Evolutionary conservation across 2,113 vertebrate genomes (phyloP).

Genomic region (Eclectus roratus): DNA sequence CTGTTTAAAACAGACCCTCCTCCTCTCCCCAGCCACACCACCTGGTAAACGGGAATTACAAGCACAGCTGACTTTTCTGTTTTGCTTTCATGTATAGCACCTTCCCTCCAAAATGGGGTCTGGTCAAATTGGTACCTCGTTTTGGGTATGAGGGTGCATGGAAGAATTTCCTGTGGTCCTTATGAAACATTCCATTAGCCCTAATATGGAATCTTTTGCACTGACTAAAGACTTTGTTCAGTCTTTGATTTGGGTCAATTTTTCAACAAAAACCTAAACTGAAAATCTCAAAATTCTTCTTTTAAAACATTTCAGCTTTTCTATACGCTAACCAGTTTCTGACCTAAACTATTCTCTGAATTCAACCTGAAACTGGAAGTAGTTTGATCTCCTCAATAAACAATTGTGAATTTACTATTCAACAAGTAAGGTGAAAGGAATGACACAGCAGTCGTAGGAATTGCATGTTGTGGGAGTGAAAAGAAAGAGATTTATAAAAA

Average conservation of each 20-base stretch:
- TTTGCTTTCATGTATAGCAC: not conserved
- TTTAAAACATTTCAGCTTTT: not conserved
- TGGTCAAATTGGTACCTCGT: not conserved
- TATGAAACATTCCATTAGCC: not conserved
- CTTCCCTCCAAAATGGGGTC: not conserved
- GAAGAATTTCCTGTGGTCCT: not conserved
- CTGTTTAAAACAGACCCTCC: not conserved
- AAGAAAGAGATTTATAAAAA: not conserved
- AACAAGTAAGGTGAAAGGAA: not conserved
- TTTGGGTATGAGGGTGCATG: not conserved
- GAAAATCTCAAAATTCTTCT: not conserved
- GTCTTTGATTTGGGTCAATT: not conserved
- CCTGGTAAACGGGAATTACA: not conserved
- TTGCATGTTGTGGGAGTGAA: not conserved
- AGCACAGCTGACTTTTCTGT: not conserved
- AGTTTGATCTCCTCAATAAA: not conserved
- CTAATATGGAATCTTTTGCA: not conserved
- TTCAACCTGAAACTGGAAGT: not conserved
- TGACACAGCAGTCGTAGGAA: not conserved
- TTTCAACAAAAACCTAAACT: not conserved
- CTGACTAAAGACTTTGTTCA: not conserved
- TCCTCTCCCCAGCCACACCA: not conserved
- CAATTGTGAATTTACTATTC: not conserved
- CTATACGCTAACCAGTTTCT: not conserved
- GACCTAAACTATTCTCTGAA: not conserved